These are phyloP conservation scores for Asteroscopus sphinx DNA, from an alignment of 2,888 invertebrate genomes.

Conservation along the genomic window DNA sequence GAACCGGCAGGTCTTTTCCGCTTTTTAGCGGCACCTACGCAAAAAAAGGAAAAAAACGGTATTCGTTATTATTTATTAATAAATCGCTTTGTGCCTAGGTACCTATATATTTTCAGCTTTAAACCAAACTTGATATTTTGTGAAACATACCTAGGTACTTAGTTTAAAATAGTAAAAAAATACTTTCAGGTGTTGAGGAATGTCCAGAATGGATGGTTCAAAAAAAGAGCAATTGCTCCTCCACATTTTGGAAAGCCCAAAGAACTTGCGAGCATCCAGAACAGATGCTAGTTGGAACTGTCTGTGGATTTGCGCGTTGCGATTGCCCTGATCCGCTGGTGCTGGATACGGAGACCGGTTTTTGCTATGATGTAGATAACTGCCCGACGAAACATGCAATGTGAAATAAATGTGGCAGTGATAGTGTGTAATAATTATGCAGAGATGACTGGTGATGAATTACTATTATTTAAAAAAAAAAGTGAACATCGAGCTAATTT, in stretches of 20 bases:
- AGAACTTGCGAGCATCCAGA: constrained; percentile 75
- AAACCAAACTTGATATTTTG: no score
- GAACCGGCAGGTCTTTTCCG: no score
- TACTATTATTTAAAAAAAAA: no score
- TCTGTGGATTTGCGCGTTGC: constrained; percentile 77
- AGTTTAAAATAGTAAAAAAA: no score
- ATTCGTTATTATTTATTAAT: no score
- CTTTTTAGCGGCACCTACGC: no score
- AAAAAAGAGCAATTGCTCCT: constrained; percentile 64
- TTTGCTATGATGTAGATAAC: constrained; percentile 77
- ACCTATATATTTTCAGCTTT: no score
- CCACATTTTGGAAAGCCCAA: constrained; percentile 72
- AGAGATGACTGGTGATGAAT: no score
- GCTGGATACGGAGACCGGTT: constrained; percentile 72
- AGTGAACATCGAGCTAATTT: no score
- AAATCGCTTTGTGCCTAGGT: no score
- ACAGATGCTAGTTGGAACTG: constrained; percentile 66
- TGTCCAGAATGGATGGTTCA: constrained; percentile 77
- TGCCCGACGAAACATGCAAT: constrained; percentile 71
- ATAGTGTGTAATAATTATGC: neutral
- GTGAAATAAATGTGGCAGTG: neutral
- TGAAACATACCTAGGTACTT: no score
- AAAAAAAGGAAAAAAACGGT: no score
- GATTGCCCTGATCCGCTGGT: constrained; percentile 74
- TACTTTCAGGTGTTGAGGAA: constrained; percentile 68